phyloP scores from a whole-genome alignment of 2,113 vertebrate species.

The Lonchura striata region DNA sequence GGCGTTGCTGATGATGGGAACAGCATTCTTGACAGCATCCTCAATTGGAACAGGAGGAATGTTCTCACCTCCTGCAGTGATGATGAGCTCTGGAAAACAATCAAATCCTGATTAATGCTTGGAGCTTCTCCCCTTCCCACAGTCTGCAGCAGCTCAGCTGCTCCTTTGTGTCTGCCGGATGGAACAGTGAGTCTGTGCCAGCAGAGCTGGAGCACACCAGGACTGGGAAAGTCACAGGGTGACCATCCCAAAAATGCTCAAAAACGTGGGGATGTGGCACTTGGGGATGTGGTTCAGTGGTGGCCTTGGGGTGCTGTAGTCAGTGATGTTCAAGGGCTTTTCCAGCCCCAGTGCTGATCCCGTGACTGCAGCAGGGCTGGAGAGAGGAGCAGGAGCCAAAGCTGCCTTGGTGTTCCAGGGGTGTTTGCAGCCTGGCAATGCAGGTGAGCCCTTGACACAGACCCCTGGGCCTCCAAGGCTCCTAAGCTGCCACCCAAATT shows the following conservation, averaged over 20 bases:
- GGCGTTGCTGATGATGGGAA: conserved; percentile 91
- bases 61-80: conserved; percentile 91
- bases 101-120: background rate
- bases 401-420: background rate
- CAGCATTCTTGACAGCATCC: conserved; percentile 80
- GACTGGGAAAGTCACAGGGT: background rate
- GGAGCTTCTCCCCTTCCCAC: background rate
- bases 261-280: background rate
- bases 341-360: background rate
- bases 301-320: background rate
- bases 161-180: background rate
- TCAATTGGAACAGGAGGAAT: conserved; percentile 86
- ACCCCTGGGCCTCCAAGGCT: accelerated
- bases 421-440: accelerated
- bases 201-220: background rate
- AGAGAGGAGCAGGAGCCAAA: background rate
- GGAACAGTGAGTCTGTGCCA: background rate
- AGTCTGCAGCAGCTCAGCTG: background rate
- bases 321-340: background rate
- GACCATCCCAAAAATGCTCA: background rate
- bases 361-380: background rate
- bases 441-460: background rate
- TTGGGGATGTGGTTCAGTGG: background rate
- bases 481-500: accelerated
- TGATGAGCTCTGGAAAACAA: conserved; percentile 85